phyloP scores from a whole-genome alignment of 1,140 invertebrate genomes.

The Oreohelix idahoensis region DNA sequence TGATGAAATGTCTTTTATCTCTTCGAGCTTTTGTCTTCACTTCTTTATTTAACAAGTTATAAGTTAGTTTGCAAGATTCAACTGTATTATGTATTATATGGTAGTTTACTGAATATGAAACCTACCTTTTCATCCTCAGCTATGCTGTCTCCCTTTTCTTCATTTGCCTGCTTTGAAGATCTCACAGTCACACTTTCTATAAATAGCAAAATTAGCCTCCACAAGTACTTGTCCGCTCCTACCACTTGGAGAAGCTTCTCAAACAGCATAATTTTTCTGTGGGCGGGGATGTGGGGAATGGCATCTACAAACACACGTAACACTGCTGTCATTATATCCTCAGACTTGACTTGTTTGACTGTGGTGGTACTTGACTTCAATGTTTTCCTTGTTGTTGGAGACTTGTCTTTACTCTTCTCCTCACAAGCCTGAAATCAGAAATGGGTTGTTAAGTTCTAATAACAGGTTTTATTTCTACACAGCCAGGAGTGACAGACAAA shows the following conservation, averaged over 20 bases:
- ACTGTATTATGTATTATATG: too few relatives aligned
- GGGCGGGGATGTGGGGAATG: constrained; percentile 89
- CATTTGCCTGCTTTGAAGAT: constrained; percentile 24
- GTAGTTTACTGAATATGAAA: too few relatives aligned
- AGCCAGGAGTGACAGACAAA: too few relatives aligned
- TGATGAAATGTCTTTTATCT: too few relatives aligned
- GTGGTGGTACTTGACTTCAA: background rate
- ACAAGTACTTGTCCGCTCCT: constrained; percentile 81
- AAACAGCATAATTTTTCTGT: constrained; percentile 86
- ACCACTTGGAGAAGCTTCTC: constrained; percentile 84
- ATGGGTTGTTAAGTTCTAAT: too few relatives aligned
- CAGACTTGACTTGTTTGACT: constrained; percentile 46
- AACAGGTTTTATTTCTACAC: too few relatives aligned
- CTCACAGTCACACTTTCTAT: constrained; percentile 66
- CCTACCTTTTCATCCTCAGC: constrained; percentile 40
- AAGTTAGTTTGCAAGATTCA: too few relatives aligned
- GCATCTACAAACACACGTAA: constrained; percentile 92
- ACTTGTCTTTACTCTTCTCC: constrained; percentile 47
- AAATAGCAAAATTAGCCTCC: constrained; percentile 75
- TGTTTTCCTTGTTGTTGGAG: background rate
- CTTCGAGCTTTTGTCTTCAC: too few relatives aligned
- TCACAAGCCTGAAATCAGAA: constrained; percentile 57
- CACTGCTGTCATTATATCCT: constrained; percentile 77
- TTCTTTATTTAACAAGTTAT: too few relatives aligned
- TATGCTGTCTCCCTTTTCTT: constrained; percentile 7